Evolutionary conservation across 2,797 vertebrate genomes (phyloP).

Genomic region (Ara ararauna): DNA sequence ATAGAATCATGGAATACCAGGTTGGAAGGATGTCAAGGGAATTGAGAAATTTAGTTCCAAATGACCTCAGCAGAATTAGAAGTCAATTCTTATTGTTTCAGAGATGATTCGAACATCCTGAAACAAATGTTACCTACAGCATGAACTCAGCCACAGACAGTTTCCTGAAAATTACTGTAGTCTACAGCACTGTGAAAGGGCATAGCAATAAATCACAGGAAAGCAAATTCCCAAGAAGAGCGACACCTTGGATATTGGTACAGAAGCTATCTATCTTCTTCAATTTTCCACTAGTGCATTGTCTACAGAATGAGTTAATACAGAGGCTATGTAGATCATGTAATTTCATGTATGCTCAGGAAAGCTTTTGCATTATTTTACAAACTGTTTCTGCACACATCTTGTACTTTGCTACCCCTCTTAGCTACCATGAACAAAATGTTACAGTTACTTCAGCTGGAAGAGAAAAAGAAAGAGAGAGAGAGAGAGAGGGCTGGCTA

Average conservation of each 20-base stretch:
- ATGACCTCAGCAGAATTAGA: neutral
- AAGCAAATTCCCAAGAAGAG: neutral
- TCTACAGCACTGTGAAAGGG: neutral
- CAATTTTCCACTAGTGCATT: neutral
- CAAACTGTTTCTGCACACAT: neutral
- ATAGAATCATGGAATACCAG: neutral
- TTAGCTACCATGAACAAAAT: neutral
- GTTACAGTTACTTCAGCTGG: neutral
- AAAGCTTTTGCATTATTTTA: neutral
- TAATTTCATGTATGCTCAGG: neutral
- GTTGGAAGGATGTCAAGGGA: neutral
- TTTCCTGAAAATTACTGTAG: neutral
- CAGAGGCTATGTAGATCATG: fast-evolving
- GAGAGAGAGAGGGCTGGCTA: neutral
- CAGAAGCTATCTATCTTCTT: neutral
- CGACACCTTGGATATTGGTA: neutral
- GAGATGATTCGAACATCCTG: neutral
- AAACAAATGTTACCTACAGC: neutral
- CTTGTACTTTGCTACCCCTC: neutral
- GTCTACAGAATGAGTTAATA: neutral
- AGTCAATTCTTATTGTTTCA: neutral
- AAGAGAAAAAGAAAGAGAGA: neutral
- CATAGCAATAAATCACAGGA: neutral
- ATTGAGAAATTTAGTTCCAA: neutral
- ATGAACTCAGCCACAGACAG: neutral